Conservation (phyloP, 2,113 vertebrate species). For the Hassar affinis region DNA sequence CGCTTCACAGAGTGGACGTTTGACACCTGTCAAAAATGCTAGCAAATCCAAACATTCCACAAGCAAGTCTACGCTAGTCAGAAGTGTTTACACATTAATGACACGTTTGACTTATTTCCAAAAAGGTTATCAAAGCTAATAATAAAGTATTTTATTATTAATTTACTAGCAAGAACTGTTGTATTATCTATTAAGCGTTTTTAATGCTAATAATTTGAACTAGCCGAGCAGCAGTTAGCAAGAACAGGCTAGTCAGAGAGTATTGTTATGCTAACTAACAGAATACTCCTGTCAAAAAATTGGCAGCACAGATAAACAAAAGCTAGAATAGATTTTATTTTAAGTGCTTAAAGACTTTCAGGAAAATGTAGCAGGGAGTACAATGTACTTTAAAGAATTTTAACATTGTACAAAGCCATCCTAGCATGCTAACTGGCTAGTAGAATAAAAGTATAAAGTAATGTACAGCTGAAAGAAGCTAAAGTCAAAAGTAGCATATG, state of each 20-base stretch:
- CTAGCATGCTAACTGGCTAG: background rate
- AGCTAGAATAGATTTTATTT: background rate
- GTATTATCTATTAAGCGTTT: too few relatives aligned
- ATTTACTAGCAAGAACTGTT: too few relatives aligned
- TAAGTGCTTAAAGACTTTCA: background rate
- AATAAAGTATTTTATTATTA: background rate
- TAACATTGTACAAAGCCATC: background rate
- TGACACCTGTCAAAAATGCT: background rate
- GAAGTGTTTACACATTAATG: background rate
- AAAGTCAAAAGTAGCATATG: background rate
- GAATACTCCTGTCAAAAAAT: background rate
- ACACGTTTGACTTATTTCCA: background rate
- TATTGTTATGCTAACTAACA: background rate
- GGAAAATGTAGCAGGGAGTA: background rate
- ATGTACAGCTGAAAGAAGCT: background rate
- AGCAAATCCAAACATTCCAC: background rate
- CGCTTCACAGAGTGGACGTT: background rate
- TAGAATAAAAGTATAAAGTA: background rate
- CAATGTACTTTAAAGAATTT: background rate
- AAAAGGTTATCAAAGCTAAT: background rate
- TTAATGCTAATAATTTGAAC: background rate
- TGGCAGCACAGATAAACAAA: background rate
- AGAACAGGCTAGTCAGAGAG: background rate
- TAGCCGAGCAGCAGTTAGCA: background rate
- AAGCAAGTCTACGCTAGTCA: background rate